Base-by-base conservation (phyloP, 2,888 invertebrate species). In the Tetragonisca angustula region DNA sequence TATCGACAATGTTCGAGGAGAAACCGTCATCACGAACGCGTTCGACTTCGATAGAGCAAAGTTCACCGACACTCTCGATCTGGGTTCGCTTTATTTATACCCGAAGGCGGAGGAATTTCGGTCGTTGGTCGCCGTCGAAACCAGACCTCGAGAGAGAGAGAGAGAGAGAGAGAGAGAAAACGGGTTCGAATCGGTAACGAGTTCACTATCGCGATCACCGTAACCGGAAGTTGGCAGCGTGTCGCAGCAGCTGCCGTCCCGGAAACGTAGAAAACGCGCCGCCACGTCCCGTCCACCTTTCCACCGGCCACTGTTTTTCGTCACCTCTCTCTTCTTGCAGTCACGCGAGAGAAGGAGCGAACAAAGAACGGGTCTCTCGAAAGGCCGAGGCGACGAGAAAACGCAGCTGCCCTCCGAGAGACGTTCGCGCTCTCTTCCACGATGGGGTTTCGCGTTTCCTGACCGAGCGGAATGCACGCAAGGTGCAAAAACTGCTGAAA, bases 161-260 rank as follows among this genome's bases (percentile, higher is more conserved):
- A 49, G 49, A 49, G 49, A 50, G 13, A 50, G 50, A 54, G 21
- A 19, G 6, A 27, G 27, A 27, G 27, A 27, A 59, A 54, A 32
- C 65, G 59, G 79, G 81, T 77, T 85, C 76, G 88, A 88, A 88
- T 85, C 74, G 77, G 78, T 81, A 61, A 27, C 24, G 24, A 71
- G 68, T 67, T 62, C 79, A 73, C 72, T 80, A 87, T 87, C 85
- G 83, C 78, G 90, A 88, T 91, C 92, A 93, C 91, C 90, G 89
- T 88, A 88, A 43, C 43, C 92, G 92, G 92, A 93, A 92, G 91
- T 91, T 84, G 89, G 82, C 86, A 89, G 87, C 85, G 88, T 90
- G 88, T 89, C 86, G 88, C 91, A 91, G 91, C 92, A 90, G 91
- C 88, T 86, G 90, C 84, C 43, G 43, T 9, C 43, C 91, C 92